These are phyloP conservation scores for Megalopta genalis DNA, from an alignment of 1,140 invertebrate genomes.

Conservation along the genomic window DNA sequence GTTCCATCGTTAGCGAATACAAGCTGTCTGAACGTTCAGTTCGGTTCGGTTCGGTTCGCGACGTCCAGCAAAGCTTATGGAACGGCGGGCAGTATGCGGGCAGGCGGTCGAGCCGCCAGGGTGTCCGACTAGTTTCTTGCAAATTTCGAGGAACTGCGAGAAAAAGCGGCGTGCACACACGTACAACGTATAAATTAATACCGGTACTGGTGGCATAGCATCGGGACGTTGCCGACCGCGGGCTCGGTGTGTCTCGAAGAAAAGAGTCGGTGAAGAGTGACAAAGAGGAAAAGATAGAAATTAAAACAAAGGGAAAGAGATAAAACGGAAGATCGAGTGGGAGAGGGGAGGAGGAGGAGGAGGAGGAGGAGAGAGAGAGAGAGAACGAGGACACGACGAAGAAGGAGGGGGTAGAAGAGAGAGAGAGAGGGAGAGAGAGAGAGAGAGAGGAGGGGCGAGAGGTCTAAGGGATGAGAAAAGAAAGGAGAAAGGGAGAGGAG, in stretches of 20 bases:
- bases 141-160: conserved; percentile 79
- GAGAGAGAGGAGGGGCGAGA: conserved; percentile 9
- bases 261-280: conserved; percentile 13
- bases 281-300: conserved; percentile 6
- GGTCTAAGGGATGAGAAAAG: conserved; percentile 5
- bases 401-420: conserved; percentile 43
- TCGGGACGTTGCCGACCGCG: conserved; percentile 29
- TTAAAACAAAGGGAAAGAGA: conserved; percentile 16
- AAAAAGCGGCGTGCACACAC: conserved; percentile 79
- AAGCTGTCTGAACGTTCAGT: background rate
- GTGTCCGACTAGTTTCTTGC: conserved; percentile 80
- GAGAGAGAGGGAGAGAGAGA: conserved; percentile 15
- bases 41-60: background rate
- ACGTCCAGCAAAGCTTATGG: too few species aligned
- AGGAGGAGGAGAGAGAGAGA: conserved; percentile 23
- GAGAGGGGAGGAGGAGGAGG: conserved; percentile 39
- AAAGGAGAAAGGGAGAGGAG: conserved; percentile 26
- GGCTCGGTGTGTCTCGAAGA: conserved; percentile 32
- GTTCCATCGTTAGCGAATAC: too few species aligned
- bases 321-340: conserved; percentile 37
- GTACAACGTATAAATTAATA: conserved; percentile 80
- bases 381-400: conserved; percentile 37
- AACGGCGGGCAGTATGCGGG: conserved; percentile 40
- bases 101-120: conserved; percentile 57
- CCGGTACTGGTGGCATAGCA: conserved; percentile 58